Evolutionary conservation across 2,113 vertebrate species (phyloP).

Genomic region (Heliornis fulica): DNA sequence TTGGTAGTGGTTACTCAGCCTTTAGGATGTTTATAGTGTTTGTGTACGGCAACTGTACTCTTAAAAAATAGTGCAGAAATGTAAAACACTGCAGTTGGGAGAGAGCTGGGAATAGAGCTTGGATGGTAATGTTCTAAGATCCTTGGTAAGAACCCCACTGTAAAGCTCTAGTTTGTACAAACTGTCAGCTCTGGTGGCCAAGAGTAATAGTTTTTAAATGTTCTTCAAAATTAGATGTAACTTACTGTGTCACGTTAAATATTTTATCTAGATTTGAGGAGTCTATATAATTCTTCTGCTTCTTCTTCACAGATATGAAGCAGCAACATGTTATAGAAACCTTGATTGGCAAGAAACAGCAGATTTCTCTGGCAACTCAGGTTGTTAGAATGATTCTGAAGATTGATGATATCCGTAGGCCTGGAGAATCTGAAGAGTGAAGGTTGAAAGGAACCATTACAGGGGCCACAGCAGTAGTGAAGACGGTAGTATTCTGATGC

Average conservation of each 20-base stretch:
- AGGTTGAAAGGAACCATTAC: background rate
- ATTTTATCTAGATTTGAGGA: background rate
- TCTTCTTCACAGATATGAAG: conserved; percentile 88
- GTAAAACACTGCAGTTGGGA: background rate
- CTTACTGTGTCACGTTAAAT: background rate
- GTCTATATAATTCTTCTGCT: background rate
- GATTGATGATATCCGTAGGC: conserved; percentile 94
- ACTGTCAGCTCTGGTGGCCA: background rate
- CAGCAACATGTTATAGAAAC: conserved; percentile 97
- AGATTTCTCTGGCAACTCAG: conserved; percentile 92
- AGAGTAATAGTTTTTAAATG: background rate
- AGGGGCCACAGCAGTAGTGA: background rate
- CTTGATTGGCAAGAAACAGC: conserved; percentile 96
- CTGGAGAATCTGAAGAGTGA: conserved; percentile 91
- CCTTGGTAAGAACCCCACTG: background rate
- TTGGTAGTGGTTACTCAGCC: background rate
- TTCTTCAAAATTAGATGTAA: background rate
- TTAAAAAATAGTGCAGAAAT: background rate
- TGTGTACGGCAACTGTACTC: background rate
- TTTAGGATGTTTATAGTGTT: background rate
- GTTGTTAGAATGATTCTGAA: conserved; percentile 98
- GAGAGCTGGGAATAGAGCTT: background rate
- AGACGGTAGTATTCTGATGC: conserved; percentile 8
- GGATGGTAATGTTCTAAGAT: background rate
- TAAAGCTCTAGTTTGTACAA: background rate